phyloP scores from a whole-genome alignment of 2,113 vertebrate species.

The Kryptolebias marmoratus region DNA sequence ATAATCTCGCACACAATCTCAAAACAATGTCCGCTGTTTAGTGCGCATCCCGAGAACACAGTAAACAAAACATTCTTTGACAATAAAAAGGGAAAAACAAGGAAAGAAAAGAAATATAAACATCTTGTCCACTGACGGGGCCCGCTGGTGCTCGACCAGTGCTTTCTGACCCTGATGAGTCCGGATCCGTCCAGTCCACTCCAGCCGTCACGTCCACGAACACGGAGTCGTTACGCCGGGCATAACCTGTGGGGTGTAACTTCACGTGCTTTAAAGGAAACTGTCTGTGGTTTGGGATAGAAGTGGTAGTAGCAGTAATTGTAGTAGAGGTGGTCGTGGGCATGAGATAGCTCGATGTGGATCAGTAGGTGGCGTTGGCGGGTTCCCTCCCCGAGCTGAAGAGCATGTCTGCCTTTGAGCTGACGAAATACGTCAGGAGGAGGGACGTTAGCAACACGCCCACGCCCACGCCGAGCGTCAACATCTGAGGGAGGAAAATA shows the following conservation, averaged over 20 bases:
- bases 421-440: constrained; percentile 87
- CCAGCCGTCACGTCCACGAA: constrained; percentile 56
- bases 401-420: constrained; percentile 89
- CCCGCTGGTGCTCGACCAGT: constrained; percentile 57
- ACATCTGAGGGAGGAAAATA: constrained; percentile 74
- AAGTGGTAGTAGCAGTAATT: constrained; percentile 42
- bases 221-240: constrained; percentile 29
- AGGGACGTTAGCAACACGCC: constrained; percentile 85
- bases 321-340: constrained; percentile 54
- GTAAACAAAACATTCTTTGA: constrained; percentile 70
- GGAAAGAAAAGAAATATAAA: constrained; percentile 68
- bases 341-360: constrained; percentile 16
- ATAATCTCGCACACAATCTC: constrained; percentile 25
- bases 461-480: constrained; percentile 88
- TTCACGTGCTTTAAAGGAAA: constrained; percentile 36
- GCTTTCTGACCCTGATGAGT: constrained; percentile 61
- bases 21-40: constrained; percentile 56
- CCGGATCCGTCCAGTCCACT: constrained; percentile 69
- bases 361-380: constrained; percentile 86
- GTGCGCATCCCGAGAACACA: constrained; percentile 61
- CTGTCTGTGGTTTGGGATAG: constrained; percentile 43
- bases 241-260: constrained; percentile 60
- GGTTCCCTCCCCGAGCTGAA: constrained; percentile 85
- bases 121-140: constrained; percentile 60
- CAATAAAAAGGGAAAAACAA: constrained; percentile 39